Base-by-base conservation (phyloP, 2,797 vertebrate genomes). In the Myoxocephalus aenaeus region DNA sequence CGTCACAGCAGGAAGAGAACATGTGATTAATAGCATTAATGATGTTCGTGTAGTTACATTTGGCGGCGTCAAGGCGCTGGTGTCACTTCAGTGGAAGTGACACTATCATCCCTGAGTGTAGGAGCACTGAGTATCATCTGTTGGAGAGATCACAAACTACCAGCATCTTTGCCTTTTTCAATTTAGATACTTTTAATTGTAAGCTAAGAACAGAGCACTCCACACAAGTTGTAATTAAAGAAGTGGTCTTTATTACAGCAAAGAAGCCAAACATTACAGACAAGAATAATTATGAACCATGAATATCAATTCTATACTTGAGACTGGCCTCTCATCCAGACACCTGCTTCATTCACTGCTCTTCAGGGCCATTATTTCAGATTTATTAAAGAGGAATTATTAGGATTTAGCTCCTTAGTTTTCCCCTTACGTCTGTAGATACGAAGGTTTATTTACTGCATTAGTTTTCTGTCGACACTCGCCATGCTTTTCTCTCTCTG, bases 191-290 rank as follows among this genome's bases (percentile, higher is more conserved):
- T 27, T 54, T 58, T 17, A 34, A 57, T 12, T 44, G 27, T 34
- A 6, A 44, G 36, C 7, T 1, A 8, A 34, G 9, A 69, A 83
- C 32, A 71, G 32, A 79, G 61, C 22, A 71, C 17, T 17, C 4
- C 4, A 15, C 53, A 34, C 18, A 15, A 0, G 27, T 20, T 87
- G 82, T 91, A 79, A 75, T 92, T 86, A 93, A 92, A 93, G 88
- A 90, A 91, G 89, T 91, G 84, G 78, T 92, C 86, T 93, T 93
- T 93, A 93, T 92, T 94, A 94, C 93, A 94, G 92, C 92, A 93
- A 93, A 93, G 87, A 94, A 93, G 91, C 89, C 92, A 93, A 93
- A 93, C 92, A 87, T 93, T 93, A 93, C 93, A 94, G 92, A 93
- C 91, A 94, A 91, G 83, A 92, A 91, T 90, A 92, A 90, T 91